phyloP scores from a whole-genome alignment of 2,797 vertebrate species.

The Atherinosoma microstoma region DNA sequence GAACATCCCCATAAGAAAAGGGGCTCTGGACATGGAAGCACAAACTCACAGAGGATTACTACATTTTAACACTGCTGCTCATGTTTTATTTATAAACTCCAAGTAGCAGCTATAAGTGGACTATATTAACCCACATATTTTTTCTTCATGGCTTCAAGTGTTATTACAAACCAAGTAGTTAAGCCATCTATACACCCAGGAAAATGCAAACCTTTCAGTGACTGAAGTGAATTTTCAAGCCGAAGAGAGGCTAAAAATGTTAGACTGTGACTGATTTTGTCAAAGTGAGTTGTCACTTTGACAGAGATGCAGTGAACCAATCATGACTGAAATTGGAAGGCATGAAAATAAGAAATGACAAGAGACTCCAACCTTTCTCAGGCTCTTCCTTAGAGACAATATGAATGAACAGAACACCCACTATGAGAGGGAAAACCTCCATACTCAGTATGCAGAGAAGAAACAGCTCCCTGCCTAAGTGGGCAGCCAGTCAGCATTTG shows the following conservation, averaged over 20 bases:
- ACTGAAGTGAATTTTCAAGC: slow-evolving; percentile 59
- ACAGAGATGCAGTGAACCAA: slow-evolving; percentile 59
- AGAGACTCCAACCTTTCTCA: slow-evolving; percentile 37
- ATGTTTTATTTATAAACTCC: slow-evolving; percentile 74
- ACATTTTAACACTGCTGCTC: slow-evolving; percentile 34
- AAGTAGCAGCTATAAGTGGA: slow-evolving; percentile 52
- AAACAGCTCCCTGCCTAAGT: slow-evolving; percentile 56
- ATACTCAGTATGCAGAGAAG: slow-evolving; percentile 36
- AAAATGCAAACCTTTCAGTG: slow-evolving; percentile 44
- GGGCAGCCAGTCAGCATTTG: slow-evolving; percentile 53
- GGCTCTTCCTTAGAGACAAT: slow-evolving; percentile 40
- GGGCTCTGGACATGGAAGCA: slow-evolving; percentile 30
- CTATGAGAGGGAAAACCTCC: slow-evolving; percentile 31
- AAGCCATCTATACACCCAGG: background rate
- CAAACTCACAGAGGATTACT: slow-evolving; percentile 54
- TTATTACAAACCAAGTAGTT: slow-evolving; percentile 24
- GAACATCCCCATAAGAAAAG: slow-evolving; percentile 24
- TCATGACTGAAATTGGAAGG: slow-evolving; percentile 56
- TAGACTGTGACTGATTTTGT: slow-evolving; percentile 37
- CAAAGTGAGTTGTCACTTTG: slow-evolving; percentile 70
- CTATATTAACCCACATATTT: slow-evolving; percentile 65
- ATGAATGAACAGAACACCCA: slow-evolving; percentile 59
- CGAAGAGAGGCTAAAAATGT: slow-evolving; percentile 68
- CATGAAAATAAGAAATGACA: slow-evolving; percentile 69
- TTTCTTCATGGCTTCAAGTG: slow-evolving; percentile 26